Percentiles rank a stretch among this genome's conserved stretches.
These are phyloP conservation scores for Caenorhabditis doughertyi DNA, from an alignment of 2,888 invertebrate genomes.

Conservation along the genomic window DNA sequence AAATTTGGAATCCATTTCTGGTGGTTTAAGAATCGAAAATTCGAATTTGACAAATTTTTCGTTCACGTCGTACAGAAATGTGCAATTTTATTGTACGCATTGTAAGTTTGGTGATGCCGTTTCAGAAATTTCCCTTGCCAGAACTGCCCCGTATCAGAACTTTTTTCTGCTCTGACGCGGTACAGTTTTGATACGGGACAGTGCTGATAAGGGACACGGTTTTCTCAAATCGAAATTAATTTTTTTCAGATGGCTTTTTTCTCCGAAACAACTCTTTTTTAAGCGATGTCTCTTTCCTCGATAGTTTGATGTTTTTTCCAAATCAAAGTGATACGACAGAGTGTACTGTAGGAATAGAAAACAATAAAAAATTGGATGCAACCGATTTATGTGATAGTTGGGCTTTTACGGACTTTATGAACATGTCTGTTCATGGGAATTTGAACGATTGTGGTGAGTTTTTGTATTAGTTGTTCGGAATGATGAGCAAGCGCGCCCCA, in stretches of 20 bases:
- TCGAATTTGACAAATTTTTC: background rate
- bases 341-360: background rate
- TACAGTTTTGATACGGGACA: too few relatives aligned
- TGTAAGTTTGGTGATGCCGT: background rate
- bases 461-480: too few relatives aligned
- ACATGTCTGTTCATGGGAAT: background rate
- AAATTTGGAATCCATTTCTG: background rate
- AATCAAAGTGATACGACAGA: background rate
- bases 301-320: background rate
- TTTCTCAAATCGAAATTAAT: too few relatives aligned
- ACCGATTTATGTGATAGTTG: too few relatives aligned
- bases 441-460: background rate
- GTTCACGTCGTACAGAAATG: background rate
- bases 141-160: too few relatives aligned
- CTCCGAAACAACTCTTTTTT: background rate
- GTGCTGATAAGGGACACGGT: too few relatives aligned
- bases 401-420: background rate
- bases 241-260: constrained; percentile 2
- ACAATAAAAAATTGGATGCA: background rate
- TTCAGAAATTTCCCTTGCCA: too few relatives aligned
- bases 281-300: background rate
- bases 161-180: too few relatives aligned
- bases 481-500: too few relatives aligned
- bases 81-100: background rate
- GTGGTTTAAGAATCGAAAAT: constrained; percentile 4